These are phyloP conservation scores for Chaetogeoica ovagalla DNA, from an alignment of 2,888 invertebrate genomes.

Conservation along the genomic window DNA sequence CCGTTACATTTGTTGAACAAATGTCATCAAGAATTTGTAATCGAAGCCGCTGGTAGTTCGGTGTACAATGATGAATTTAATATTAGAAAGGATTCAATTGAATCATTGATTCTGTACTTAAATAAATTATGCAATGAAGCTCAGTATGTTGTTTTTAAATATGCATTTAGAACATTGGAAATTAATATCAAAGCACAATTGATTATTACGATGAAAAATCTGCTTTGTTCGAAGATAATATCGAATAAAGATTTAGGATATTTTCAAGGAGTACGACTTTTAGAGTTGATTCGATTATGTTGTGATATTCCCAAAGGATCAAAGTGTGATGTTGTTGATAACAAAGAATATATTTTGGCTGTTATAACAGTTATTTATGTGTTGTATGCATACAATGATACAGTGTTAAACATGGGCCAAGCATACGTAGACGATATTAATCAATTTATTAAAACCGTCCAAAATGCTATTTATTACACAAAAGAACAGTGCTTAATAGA, in stretches of 20 bases:
- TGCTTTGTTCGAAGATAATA: neutral
- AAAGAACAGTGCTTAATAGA: neutral
- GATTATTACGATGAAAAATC: slow-evolving; percentile 12
- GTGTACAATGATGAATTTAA: neutral
- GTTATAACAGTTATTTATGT: slow-evolving; percentile 1
- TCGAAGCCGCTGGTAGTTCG: neutral
- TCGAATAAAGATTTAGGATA: neutral
- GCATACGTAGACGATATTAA: neutral
- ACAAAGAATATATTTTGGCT: slow-evolving; percentile 38
- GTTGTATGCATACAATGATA: neutral
- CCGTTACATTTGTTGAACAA: slow-evolving; percentile 12
- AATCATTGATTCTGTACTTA: slow-evolving; percentile 9
- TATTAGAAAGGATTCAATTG: slow-evolving; percentile 13
- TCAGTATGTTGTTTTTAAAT: slow-evolving; percentile 16
- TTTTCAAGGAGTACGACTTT: slow-evolving; percentile 28
- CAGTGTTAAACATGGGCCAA: slow-evolving; percentile 5
- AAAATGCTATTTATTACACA: neutral
- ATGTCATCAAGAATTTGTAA: slow-evolving; percentile 10
- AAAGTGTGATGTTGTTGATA: slow-evolving; percentile 23
- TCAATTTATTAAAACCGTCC: neutral
- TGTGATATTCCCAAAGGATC: neutral
- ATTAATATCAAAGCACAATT: slow-evolving; percentile 12
- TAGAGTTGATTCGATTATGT: slow-evolving; percentile 16
- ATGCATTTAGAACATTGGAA: slow-evolving; percentile 9
- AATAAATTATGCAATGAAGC: slow-evolving; percentile 22